Evolutionary conservation across 1,140 invertebrate genomes (phyloP), one percentile per base, ranked within the genome.

Genomic region (Ips typographus): DNA sequence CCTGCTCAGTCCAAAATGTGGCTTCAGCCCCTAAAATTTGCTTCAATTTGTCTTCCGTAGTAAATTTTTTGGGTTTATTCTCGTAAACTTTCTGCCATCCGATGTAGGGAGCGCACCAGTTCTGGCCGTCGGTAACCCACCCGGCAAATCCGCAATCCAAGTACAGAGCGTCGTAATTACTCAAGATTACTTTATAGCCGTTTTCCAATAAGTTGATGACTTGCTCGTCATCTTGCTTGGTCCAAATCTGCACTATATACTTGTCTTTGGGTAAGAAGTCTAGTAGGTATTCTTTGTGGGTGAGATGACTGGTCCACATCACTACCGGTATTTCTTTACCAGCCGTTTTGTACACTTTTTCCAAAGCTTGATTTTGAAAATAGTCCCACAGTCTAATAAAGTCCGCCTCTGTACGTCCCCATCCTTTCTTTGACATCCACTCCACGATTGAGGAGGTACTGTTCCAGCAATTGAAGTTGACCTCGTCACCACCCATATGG

Each of bases 401-500:
- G 73, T 87, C 88, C 0, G 79, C 74, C 40, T 89, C 83, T 6
- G 84, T 72, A 52, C 86, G 75, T 68, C 80, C 79, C 87, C 88
- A 88, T 3, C 84, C 81, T 74, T 87, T 82, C 1, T 83, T 80
- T 58, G 79, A 47, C 90, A 95, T 92, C 86, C 90, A 93, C 2
- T 87, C 77, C 47, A 82, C 84, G 72, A 95, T 90, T 22, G 81
- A 80, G 4, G 78, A 73, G 0, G 88, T 89, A 2, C 86, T 85
- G 74, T 91, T 92, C 93, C 93, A 95, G 76, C 93, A 94, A 40
- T 82, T 80, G 36, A 86, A 76, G 68, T 84, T 81, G 1, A 87
- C 91, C 77, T 95, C 93, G 76, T 94, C 93, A 0, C 93, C 93
- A 38, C 93, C 93, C 91, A 94, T 94, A 75, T 95, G 93, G 78